phyloP scores from a whole-genome alignment of 2,888 invertebrate species.

The Polyommatus icarus region DNA sequence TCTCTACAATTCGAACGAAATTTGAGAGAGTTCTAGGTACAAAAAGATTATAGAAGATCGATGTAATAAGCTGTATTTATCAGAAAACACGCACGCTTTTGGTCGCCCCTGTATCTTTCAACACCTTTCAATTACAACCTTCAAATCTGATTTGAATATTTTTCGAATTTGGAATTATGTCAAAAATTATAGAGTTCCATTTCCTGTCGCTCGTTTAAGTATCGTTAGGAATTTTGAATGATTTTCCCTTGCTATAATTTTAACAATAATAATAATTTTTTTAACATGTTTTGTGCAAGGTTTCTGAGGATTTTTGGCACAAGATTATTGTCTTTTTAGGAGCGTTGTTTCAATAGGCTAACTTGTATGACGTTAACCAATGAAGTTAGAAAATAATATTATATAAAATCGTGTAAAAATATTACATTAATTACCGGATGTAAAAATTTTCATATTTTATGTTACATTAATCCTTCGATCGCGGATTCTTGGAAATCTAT shows the following conservation, averaged over 20 bases:
- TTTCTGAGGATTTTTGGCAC: neutral
- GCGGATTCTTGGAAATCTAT: no score
- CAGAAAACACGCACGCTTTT: conserved; percentile 67
- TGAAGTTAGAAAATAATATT: neutral
- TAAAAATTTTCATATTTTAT: neutral
- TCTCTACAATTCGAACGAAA: neutral
- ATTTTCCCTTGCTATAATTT: neutral
- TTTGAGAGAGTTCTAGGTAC: neutral
- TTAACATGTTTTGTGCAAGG: neutral
- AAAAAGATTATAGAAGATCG: conserved; percentile 31
- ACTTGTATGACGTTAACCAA: no score
- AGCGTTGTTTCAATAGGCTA: neutral
- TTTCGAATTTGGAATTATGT: neutral
- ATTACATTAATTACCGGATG: neutral
- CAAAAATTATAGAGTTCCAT: neutral
- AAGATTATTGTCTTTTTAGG: neutral
- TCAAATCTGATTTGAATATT: conserved; percentile 50
- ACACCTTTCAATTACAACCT: conserved; percentile 62
- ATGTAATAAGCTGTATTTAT: conserved; percentile 51
- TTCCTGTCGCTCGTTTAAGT: neutral
- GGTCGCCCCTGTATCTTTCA: conserved; percentile 64
- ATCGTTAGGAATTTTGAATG: neutral
- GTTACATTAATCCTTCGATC: neutral
- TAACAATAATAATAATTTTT: neutral
- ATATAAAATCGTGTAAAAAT: neutral